Conservation (phyloP, 2,888 invertebrate species). For the Spilarctia lutea region DNA sequence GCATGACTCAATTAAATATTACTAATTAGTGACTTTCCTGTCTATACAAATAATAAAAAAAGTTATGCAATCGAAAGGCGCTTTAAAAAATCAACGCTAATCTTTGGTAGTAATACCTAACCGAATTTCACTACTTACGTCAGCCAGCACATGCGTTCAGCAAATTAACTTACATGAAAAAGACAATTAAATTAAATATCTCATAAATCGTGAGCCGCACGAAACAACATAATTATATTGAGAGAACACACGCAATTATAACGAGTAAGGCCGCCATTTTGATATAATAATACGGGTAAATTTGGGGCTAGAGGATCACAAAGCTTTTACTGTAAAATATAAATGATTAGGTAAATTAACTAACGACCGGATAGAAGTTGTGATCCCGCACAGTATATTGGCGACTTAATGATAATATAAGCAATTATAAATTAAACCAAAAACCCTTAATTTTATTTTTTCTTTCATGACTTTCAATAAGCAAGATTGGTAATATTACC, state of each 20-base stretch:
- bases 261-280: slow-evolving; percentile 11
- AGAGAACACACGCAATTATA: slow-evolving; percentile 30
- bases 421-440: not conserved
- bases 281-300: slow-evolving; percentile 12
- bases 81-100: not conserved
- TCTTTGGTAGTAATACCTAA: not conserved
- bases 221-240: slow-evolving; percentile 25
- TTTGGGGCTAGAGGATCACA: not conserved
- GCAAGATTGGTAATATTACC: no score
- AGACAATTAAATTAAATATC: slow-evolving; percentile 28
- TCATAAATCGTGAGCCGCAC: slow-evolving; percentile 20
- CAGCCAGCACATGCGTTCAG: slow-evolving; percentile 9
- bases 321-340: not conserved
- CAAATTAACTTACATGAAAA: slow-evolving; percentile 46
- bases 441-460: not conserved
- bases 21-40: no score
- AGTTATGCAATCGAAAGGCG: no score
- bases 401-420: not conserved
- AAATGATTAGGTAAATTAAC: not conserved
- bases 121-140: slow-evolving; percentile 19
- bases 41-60: no score
- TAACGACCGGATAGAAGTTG: not conserved
- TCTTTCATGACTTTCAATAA: no score
- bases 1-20: no score
- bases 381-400: not conserved